phyloP scores from a whole-genome alignment of 2,113 vertebrate genomes.

The Heptranchias perlo region DNA sequence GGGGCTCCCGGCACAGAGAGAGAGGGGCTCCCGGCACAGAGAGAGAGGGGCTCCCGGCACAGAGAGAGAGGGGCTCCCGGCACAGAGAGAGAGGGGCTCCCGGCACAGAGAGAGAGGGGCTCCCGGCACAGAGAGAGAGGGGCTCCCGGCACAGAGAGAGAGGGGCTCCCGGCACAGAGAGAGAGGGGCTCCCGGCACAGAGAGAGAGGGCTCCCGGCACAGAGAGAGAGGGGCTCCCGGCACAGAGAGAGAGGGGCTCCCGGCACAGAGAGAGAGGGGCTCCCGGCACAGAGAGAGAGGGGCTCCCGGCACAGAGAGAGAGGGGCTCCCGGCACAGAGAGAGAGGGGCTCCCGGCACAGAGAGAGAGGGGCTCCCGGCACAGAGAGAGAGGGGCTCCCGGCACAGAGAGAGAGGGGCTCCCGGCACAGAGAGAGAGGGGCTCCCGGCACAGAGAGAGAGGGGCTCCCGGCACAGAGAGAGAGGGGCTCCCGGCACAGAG shows the following conservation, averaged over 20 bases:
- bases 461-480: background rate
- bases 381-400: background rate
- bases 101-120: background rate
- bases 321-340: background rate
- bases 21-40: background rate
- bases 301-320: background rate
- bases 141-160: background rate
- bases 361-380: background rate
- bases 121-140: background rate
- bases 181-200: background rate
- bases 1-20: background rate
- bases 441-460: background rate
- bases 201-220: no score
- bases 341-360: background rate
- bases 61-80: background rate
- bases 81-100: background rate
- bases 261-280: background rate
- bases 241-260: background rate
- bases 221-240: background rate
- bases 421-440: background rate
- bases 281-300: background rate
- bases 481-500: background rate
- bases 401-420: background rate
- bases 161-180: background rate
- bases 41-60: background rate